These are phyloP conservation scores for Macrotus californicus DNA, from an alignment of 2,113 vertebrate species.

Conservation along the genomic window DNA sequence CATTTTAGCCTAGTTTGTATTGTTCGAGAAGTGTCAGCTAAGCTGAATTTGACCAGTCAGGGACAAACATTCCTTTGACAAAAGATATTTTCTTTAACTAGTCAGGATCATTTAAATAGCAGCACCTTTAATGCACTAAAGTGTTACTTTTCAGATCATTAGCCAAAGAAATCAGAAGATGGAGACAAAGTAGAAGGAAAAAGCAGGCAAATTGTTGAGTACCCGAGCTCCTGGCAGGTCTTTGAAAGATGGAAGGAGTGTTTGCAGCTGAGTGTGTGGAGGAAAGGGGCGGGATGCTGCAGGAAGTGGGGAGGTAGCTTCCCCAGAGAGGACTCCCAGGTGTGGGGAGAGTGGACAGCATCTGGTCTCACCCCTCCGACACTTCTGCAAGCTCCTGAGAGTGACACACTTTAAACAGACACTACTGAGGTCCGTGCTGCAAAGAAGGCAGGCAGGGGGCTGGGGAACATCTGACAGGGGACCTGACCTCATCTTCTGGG, in stretches of 20 bases:
- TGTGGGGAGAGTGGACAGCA: not conserved
- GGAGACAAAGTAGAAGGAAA: slow-evolving; percentile 47
- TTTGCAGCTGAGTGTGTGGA: not conserved
- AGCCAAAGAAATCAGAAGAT: slow-evolving; percentile 46
- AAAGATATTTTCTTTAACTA: not conserved
- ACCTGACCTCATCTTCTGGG: not conserved
- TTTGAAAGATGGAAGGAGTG: not conserved
- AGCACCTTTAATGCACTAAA: not conserved
- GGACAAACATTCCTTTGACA: not conserved
- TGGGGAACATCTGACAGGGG: accelerated
- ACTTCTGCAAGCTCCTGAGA: not conserved
- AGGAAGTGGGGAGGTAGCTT: not conserved
- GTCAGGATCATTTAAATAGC: slow-evolving; percentile 1
- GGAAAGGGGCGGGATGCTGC: accelerated
- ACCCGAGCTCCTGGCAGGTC: not conserved
- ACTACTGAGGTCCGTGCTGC: not conserved
- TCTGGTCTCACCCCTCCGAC: not conserved
- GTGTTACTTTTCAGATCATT: slow-evolving; percentile 30
- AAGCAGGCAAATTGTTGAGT: not conserved
- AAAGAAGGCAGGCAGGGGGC: not conserved
- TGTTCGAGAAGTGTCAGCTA: not conserved
- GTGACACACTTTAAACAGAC: not conserved
- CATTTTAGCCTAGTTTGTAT: not conserved
- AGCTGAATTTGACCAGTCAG: not conserved
- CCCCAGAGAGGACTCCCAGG: not conserved